phyloP scores from a whole-genome alignment of 2,113 vertebrate species.

The Capreolus pygargus region DNA sequence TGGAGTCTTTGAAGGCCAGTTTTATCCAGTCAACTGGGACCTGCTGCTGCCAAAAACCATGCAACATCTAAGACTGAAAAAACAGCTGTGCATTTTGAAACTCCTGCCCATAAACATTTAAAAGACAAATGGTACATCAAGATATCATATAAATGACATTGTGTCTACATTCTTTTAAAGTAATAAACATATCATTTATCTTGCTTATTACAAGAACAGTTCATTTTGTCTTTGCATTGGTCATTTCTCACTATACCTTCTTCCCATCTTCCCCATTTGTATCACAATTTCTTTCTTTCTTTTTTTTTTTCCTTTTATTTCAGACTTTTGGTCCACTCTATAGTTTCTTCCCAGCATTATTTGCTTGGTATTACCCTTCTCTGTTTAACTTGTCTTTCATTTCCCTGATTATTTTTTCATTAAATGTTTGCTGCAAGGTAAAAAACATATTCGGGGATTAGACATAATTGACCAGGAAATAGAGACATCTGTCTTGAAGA shows the following conservation, averaged over 20 bases:
- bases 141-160: slow-evolving; percentile 48
- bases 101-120: slow-evolving; percentile 58
- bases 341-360: not conserved
- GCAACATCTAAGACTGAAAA: slow-evolving; percentile 39
- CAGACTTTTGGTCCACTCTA: not conserved
- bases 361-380: not conserved
- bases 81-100: slow-evolving; percentile 55
- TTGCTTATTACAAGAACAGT: slow-evolving; percentile 20
- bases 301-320: not conserved
- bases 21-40: slow-evolving; percentile 53
- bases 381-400: not conserved
- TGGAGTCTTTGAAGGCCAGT: slow-evolving; percentile 31
- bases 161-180: slow-evolving; percentile 37
- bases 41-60: slow-evolving; percentile 53
- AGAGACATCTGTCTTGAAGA: not conserved
- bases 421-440: not conserved
- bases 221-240: not conserved
- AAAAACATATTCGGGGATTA: not conserved
- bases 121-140: slow-evolving; percentile 51
- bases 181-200: slow-evolving; percentile 47
- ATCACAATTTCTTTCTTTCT: not conserved
- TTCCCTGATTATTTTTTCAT: slow-evolving; percentile 5
- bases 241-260: not conserved
- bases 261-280: not conserved
- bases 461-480: not conserved